These are phyloP conservation scores for Hassar affinis DNA, from an alignment of 2,113 vertebrate species.

Conservation along the genomic window DNA sequence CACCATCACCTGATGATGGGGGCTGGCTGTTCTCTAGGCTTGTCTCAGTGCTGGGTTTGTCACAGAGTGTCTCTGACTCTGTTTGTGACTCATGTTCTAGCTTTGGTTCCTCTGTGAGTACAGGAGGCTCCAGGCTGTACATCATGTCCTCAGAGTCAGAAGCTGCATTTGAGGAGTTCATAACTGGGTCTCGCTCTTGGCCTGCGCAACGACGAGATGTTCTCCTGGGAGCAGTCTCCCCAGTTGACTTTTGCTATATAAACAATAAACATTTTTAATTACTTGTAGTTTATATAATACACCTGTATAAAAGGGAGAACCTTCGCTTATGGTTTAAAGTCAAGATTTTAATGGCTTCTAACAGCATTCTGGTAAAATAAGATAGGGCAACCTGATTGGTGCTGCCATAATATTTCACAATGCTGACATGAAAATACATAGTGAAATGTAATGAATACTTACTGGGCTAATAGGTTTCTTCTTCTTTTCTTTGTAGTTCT, in stretches of 20 bases:
- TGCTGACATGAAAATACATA: background rate
- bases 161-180: constrained; percentile 52
- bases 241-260: constrained; percentile 50
- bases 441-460: constrained; percentile 46
- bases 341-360: background rate
- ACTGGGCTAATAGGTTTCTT: constrained; percentile 75
- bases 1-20: background rate
- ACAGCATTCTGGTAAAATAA: background rate
- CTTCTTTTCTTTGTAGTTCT: constrained; percentile 89
- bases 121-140: constrained; percentile 39
- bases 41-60: constrained; percentile 6
- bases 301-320: background rate
- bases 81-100: constrained; percentile 35
- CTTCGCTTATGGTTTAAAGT: background rate
- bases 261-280: background rate
- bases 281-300: background rate
- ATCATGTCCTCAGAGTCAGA: constrained; percentile 57
- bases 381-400: background rate
- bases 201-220: constrained; percentile 65
- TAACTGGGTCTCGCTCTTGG: constrained; percentile 60
- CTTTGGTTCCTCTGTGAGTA: constrained; percentile 42
- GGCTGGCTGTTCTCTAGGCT: constrained; percentile 17
- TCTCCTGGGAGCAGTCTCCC: constrained; percentile 62
- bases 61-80: constrained; percentile 7
- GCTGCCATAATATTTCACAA: background rate